Percentiles rank a stretch among this genome's conserved stretches.
These are phyloP conservation scores for Smittia aterrima DNA, from an alignment of 2,888 invertebrate species.

Conservation along the genomic window DNA sequence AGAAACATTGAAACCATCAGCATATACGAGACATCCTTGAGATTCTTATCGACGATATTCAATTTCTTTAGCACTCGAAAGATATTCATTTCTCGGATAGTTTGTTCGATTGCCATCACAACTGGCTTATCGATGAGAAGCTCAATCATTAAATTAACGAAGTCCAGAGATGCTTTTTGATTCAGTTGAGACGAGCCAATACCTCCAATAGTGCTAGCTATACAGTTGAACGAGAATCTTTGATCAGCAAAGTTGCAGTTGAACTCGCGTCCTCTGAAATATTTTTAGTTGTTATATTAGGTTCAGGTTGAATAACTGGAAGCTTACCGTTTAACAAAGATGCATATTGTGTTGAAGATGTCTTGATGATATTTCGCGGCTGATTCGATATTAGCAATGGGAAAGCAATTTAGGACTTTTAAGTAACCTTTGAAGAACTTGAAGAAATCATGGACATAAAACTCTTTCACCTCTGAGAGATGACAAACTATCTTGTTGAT, in stretches of 20 bases:
- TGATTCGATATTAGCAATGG: neutral
- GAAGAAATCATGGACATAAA: neutral
- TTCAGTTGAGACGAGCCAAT: no score
- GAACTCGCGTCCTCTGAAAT: neutral
- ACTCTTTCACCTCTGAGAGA: neutral
- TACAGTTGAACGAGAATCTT: neutral
- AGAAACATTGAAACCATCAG: no score
- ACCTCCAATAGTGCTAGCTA: neutral
- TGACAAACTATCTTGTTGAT: neutral
- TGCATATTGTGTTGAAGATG: neutral
- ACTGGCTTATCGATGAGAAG: no score
- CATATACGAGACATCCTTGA: no score
- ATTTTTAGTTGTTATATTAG: no score
- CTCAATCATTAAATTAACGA: no score
- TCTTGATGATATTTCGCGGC: neutral
- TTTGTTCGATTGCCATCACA: no score
- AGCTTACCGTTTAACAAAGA: neutral
- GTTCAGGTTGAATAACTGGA: no score
- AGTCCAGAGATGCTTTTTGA: no score
- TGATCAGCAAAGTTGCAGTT: neutral
- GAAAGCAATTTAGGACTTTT: neutral
- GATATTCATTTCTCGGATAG: no score
- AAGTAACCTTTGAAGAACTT: neutral
- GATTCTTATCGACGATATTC: no score
- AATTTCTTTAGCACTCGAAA: no score